Percentiles rank a stretch among this genome's conserved stretches.
Conservation (phyloP, 2,113 vertebrate genomes). For the Campylomormyrus numenius region DNA sequence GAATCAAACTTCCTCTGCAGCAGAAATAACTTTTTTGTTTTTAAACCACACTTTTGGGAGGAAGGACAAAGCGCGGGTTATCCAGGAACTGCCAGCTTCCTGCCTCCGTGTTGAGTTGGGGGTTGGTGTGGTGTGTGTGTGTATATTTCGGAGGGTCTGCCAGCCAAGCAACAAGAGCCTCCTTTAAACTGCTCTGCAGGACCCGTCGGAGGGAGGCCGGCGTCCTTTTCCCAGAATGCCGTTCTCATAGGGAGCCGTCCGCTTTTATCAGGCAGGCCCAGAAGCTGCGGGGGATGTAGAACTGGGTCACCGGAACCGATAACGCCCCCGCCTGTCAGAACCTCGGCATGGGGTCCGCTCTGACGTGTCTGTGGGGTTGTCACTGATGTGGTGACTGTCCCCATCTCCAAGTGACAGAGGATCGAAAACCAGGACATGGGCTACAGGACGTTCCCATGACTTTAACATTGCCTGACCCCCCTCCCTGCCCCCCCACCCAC, state of each 20-base stretch:
- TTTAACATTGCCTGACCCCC: background rate
- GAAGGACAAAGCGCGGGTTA: background rate
- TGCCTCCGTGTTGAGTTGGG: background rate
- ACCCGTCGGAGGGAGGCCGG: background rate
- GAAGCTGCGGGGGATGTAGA: background rate
- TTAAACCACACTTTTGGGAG: background rate
- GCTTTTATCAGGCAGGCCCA: constrained; percentile 8
- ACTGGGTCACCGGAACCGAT: constrained; percentile 18
- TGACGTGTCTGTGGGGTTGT: background rate
- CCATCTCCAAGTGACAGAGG: background rate
- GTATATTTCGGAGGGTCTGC: background rate
- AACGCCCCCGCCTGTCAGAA: background rate
- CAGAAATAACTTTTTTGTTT: background rate
- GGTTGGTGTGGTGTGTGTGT: background rate
- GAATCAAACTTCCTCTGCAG: background rate
- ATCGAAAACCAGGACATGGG: background rate
- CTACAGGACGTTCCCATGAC: background rate
- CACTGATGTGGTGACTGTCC: background rate
- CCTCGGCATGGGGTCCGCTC: background rate
- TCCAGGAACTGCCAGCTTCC: background rate
- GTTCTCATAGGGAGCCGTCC: background rate
- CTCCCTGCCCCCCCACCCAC: background rate
- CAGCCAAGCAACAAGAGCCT: background rate
- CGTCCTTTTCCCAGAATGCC: background rate
- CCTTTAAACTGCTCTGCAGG: constrained; percentile 14